These are phyloP conservation scores for Erebia aethiops DNA, from an alignment of 2,888 invertebrate genomes.

Conservation along the genomic window DNA sequence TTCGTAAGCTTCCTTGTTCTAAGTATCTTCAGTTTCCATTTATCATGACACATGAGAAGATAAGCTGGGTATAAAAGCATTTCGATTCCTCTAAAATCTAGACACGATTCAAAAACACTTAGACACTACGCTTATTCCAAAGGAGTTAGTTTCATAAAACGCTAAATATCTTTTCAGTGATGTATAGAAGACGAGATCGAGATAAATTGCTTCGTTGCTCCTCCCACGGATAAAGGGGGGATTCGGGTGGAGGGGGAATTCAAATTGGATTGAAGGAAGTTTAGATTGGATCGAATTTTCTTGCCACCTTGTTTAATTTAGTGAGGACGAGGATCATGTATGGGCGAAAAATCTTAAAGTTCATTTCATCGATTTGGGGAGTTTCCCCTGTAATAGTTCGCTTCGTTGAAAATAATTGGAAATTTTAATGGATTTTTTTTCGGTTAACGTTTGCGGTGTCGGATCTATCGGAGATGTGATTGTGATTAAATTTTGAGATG, in stretches of 20 bases:
- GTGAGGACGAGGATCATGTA: conserved; percentile 53
- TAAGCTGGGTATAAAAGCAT: background rate
- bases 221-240: conserved; percentile 42
- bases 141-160: conserved; percentile 34
- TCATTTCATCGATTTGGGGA: conserved; percentile 23
- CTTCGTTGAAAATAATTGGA: conserved; percentile 32
- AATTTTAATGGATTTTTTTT: conserved; percentile 26
- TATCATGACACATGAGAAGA: background rate
- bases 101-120: conserved; percentile 8
- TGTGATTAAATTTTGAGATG: background rate
- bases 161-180: conserved; percentile 37
- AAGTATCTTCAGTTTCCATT: background rate
- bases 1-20: background rate
- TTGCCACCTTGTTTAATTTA: conserved; percentile 79
- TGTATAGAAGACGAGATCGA: conserved; percentile 44
- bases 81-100: background rate
- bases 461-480: background rate
- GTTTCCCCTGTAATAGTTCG: conserved; percentile 23
- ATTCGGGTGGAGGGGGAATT: conserved; percentile 60
- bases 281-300: conserved; percentile 80
- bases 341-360: conserved; percentile 37
- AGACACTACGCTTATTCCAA: conserved; percentile 22
- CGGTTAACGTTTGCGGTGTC: background rate
- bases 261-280: conserved; percentile 81
- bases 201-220: conserved; percentile 56